Evolutionary conservation across 1,140 invertebrate genomes (phyloP).

Genomic region (Drosophila sturtevanti): DNA sequence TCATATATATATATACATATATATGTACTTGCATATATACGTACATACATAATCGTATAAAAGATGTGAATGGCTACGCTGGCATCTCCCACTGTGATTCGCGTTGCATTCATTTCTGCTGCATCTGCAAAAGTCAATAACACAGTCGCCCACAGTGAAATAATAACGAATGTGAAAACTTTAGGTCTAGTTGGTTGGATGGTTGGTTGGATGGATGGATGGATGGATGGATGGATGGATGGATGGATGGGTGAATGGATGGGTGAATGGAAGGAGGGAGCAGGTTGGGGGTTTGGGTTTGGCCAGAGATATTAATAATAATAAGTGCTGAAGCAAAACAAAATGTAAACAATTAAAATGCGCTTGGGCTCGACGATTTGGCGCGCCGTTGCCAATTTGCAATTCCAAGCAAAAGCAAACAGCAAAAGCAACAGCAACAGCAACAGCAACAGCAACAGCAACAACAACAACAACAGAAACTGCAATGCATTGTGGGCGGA

Average conservation of each 20-base stretch:
- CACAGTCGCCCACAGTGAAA: slow-evolving; percentile 65
- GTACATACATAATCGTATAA: slow-evolving; percentile 1
- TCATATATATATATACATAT: not conserved
- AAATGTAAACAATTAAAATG: slow-evolving; percentile 81
- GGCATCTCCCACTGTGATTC: slow-evolving; percentile 61
- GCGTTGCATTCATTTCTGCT: slow-evolving; percentile 68
- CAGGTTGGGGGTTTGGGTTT: slow-evolving; percentile 40
- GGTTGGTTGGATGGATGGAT: not conserved
- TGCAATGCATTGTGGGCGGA: slow-evolving; percentile 35
- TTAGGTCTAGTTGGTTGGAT: not conserved
- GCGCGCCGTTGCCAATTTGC: slow-evolving; percentile 71
- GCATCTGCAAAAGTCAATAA: slow-evolving; percentile 76
- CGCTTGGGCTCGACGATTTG: slow-evolving; percentile 61
- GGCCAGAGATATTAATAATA: slow-evolving; percentile 75
- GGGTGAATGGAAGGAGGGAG: not conserved
- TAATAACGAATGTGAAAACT: not conserved
- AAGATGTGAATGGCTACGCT: slow-evolving; percentile 48
- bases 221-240: too few relatives aligned
- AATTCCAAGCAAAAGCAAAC: slow-evolving; percentile 78
- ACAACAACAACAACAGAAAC: too few relatives aligned
- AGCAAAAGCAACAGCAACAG: too few relatives aligned
- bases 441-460: too few relatives aligned
- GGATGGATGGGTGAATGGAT: not conserved
- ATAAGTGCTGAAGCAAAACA: slow-evolving; percentile 79
- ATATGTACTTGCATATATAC: not conserved